These are phyloP conservation scores for Drosophila emarginata DNA, from an alignment of 2,888 invertebrate species.

Conservation along the genomic window DNA sequence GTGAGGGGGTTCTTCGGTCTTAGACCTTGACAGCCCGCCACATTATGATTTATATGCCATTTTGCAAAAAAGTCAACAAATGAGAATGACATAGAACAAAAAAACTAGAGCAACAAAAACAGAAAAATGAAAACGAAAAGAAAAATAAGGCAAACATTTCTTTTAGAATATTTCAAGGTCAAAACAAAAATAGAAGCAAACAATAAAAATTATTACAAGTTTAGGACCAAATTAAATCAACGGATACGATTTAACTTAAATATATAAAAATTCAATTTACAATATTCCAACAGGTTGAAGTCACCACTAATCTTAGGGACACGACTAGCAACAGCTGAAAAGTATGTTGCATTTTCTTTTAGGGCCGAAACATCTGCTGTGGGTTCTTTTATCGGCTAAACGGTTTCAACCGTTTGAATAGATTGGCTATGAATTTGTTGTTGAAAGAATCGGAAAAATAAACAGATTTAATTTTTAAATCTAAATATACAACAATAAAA, in stretches of 20 bases:
- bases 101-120: slow-evolving; percentile 5
- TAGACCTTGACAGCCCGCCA: slow-evolving; percentile 31
- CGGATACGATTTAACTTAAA: not conserved
- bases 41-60: slow-evolving; percentile 67
- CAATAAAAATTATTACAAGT: not conserved
- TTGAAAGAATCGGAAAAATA: not conserved
- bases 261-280: not conserved
- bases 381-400: not conserved
- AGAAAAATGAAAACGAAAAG: slow-evolving; percentile 18
- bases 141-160: slow-evolving; percentile 17
- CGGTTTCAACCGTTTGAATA: not conserved
- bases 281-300: too few relatives aligned
- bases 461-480: not conserved
- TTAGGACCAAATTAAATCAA: not conserved
- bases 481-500: not conserved
- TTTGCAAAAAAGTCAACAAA: slow-evolving; percentile 70
- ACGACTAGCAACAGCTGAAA: not conserved
- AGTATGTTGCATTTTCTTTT: not conserved
- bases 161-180: slow-evolving; percentile 24
- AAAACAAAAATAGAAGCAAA: slow-evolving; percentile 15
- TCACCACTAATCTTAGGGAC: not conserved
- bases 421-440: not conserved
- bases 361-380: not conserved
- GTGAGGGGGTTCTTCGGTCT: not conserved
- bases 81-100: slow-evolving; percentile 62